Conservation (phyloP, 2,113 vertebrate species). For the Struthidea cinerea region DNA sequence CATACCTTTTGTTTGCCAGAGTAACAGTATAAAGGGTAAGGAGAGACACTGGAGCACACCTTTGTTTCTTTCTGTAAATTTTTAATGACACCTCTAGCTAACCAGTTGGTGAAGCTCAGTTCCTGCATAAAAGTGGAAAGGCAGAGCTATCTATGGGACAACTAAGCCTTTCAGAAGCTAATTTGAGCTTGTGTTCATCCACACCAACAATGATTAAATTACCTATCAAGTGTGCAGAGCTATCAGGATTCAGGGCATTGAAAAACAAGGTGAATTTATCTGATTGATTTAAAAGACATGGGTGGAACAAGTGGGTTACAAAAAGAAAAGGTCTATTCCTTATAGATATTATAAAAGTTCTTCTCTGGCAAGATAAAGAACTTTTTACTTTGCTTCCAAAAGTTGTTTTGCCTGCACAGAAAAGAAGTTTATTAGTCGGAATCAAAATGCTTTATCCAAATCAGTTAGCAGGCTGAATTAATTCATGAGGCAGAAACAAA, state of each 20-base stretch:
- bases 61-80: conserved; percentile 85
- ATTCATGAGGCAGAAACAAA: conserved; percentile 27
- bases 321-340: neutral
- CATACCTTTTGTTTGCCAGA: conserved; percentile 76
- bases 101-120: conserved; percentile 84
- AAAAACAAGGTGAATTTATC: conserved; percentile 78
- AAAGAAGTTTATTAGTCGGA: neutral
- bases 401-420: neutral
- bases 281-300: conserved; percentile 75
- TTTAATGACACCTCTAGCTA: conserved; percentile 83
- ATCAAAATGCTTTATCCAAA: conserved; percentile 45
- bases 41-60: conserved; percentile 74
- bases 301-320: conserved; percentile 52
- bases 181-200: conserved; percentile 75
- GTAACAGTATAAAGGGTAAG: conserved; percentile 83
- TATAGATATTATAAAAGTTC: neutral
- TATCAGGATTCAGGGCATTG: conserved; percentile 78
- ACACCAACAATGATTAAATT: conserved; percentile 75
- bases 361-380: neutral
- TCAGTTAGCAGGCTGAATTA: conserved; percentile 21
- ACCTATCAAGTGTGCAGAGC: conserved; percentile 78
- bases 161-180: conserved; percentile 73
- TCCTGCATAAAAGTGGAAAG: conserved; percentile 78
- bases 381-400: neutral
- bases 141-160: conserved; percentile 72